Evolutionary conservation across 2,888 invertebrate species (phyloP).

Genomic region (Campaea margaritaria): DNA sequence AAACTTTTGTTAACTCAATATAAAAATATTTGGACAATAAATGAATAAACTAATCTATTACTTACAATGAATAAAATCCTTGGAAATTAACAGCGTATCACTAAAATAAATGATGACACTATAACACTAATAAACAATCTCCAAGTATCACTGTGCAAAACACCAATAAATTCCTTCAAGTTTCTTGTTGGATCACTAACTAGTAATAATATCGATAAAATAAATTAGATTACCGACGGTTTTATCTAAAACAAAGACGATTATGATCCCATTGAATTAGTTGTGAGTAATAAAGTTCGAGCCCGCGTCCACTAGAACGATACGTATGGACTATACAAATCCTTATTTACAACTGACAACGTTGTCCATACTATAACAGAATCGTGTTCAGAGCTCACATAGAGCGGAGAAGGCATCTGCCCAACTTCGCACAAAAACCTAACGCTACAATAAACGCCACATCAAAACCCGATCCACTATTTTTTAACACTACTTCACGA

Average conservation of each 20-base stretch:
- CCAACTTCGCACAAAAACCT: conserved; percentile 66
- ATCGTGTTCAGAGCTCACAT: conserved; percentile 72
- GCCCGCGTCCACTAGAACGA: conserved; percentile 72
- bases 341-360: conserved; percentile 85
- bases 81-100: conserved; percentile 51
- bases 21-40: conserved; percentile 19
- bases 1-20: conserved; percentile 9
- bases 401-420: conserved; percentile 76
- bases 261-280: conserved; percentile 58
- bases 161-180: conserved; percentile 67
- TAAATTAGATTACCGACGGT: conserved; percentile 48
- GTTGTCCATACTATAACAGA: conserved; percentile 79
- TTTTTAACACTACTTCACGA: conserved; percentile 81
- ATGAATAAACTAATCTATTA: conserved; percentile 47
- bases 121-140: conserved; percentile 70
- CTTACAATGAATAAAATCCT: conserved; percentile 73
- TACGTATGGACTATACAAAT: conserved; percentile 84
- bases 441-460: conserved; percentile 67
- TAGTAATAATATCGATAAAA: conserved; percentile 43
- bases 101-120: conserved; percentile 69
- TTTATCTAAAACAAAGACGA: conserved; percentile 51
- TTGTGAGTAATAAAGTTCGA: conserved; percentile 61
- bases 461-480: conserved; percentile 70
- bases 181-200: conserved; percentile 72
- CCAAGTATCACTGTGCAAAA: conserved; percentile 62